These are phyloP conservation scores for Tragopan temminckii DNA, from an alignment of 2,797 vertebrate genomes.

Conservation along the genomic window DNA sequence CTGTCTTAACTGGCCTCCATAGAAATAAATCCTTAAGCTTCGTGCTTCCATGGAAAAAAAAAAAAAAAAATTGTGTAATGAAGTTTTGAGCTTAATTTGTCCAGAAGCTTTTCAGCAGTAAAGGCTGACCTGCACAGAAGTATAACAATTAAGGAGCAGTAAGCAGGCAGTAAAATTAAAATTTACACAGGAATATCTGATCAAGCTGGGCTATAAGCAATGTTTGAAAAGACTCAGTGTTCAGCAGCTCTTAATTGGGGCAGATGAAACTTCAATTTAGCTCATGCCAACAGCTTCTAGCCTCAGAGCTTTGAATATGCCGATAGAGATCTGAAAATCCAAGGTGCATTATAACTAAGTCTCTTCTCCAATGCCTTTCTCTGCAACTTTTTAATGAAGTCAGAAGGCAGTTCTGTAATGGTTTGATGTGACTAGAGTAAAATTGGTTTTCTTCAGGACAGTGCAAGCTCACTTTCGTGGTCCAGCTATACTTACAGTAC, in stretches of 20 bases:
- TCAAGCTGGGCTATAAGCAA: not conserved
- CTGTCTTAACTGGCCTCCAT: not conserved
- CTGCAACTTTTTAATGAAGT: not conserved
- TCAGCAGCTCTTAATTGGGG: not conserved
- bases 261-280: not conserved
- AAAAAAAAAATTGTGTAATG: not conserved
- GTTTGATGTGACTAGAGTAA: not conserved
- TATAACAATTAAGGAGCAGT: not conserved
- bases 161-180: not conserved
- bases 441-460: not conserved
- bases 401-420: not conserved
- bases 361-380: not conserved
- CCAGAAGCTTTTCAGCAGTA: not conserved
- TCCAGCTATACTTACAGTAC: rapidly evolving
- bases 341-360: not conserved
- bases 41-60: not conserved
- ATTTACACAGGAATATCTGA: not conserved
- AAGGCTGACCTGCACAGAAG: not conserved
- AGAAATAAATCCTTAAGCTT: not conserved
- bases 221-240: not conserved
- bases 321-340: not conserved
- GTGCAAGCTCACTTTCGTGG: rapidly evolving
- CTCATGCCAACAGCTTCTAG: not conserved
- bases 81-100: not conserved
- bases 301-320: not conserved